phyloP scores from a whole-genome alignment of 2,113 vertebrate genomes.

The Tursiops truncatus region DNA sequence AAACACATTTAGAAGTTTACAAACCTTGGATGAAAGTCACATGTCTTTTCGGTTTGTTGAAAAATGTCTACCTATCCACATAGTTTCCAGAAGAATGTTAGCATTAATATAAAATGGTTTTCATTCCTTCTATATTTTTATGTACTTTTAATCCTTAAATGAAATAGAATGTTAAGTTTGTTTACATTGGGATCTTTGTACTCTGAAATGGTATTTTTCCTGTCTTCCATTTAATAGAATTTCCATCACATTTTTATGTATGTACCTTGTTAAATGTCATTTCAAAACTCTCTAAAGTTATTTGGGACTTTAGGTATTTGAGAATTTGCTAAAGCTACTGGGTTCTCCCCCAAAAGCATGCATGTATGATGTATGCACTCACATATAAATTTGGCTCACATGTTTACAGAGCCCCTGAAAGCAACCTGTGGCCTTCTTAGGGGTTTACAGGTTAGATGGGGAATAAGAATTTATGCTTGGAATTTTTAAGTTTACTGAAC shows the following conservation, averaged over 20 bases:
- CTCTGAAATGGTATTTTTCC: not conserved
- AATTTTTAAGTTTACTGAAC: not conserved
- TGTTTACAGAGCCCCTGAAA: not conserved
- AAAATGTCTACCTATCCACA: not conserved
- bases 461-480: not conserved
- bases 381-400: not conserved
- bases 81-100: not conserved
- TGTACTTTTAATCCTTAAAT: not conserved
- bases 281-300: not conserved
- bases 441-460: not conserved
- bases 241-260: not conserved
- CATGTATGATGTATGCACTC: not conserved
- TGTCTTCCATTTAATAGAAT: not conserved
- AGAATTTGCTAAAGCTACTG: not conserved
- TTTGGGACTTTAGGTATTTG: not conserved
- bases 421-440: not conserved
- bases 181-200: not conserved
- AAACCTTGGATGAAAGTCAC: not conserved
- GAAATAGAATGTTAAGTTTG: not conserved
- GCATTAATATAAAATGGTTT: not conserved
- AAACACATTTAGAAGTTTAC: not conserved
- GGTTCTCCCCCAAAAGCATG: not conserved
- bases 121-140: not conserved
- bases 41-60: not conserved
- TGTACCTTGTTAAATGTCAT: not conserved